phyloP scores from a whole-genome alignment of 2,113 vertebrate genomes.

The Pelmatolapia mariae region DNA sequence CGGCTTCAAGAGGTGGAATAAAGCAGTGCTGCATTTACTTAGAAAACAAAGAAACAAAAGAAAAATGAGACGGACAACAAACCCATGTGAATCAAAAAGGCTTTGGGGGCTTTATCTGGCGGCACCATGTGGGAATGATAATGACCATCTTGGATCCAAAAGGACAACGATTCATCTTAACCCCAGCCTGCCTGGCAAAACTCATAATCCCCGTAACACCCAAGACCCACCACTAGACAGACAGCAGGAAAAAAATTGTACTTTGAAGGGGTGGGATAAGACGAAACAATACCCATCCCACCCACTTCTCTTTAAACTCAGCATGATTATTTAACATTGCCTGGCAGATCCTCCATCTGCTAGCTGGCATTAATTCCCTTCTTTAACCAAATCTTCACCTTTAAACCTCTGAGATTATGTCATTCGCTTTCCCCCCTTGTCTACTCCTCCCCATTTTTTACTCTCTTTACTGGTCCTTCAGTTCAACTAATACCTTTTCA shows the following conservation, averaged over 20 bases:
- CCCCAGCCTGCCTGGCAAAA: conserved; percentile 65
- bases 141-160: conserved; percentile 77
- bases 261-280: conserved; percentile 74
- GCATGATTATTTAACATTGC: conserved; percentile 63
- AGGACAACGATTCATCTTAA: conserved; percentile 80
- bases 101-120: conserved; percentile 75
- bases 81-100: conserved; percentile 70
- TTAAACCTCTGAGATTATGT: conserved; percentile 57
- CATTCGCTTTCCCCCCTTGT: not conserved
- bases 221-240: conserved; percentile 67
- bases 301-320: conserved; percentile 30
- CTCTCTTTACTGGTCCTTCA: conserved; percentile 35
- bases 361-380: conserved; percentile 54
- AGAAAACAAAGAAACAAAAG: conserved; percentile 57
- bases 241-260: conserved; percentile 67
- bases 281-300: conserved; percentile 71
- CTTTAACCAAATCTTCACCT: conserved; percentile 61
- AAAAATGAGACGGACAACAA: conserved; percentile 48
- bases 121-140: conserved; percentile 77
- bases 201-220: conserved; percentile 80
- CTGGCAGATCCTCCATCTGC: conserved; percentile 72
- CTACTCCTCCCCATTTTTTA: conserved; percentile 7
- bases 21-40: conserved; percentile 17
- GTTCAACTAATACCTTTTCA: conserved; percentile 66
- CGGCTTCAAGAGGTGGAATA: conserved; percentile 1